Evolutionary conservation across 2,113 vertebrate species (phyloP), one percentile per base, ranked within the genome.

Genomic region (Leuciscus idus): DNA sequence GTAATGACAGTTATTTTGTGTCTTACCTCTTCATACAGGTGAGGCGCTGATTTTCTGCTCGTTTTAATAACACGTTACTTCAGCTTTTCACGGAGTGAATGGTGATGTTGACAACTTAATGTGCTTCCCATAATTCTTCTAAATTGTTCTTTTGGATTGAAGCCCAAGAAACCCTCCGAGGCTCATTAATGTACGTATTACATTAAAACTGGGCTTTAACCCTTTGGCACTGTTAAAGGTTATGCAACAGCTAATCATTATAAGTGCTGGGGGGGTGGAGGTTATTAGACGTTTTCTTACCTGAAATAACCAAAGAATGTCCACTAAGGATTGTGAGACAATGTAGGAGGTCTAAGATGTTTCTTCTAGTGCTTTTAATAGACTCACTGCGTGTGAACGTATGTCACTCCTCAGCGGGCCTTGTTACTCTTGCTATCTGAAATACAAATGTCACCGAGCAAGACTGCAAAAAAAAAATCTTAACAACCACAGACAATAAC

Each of bases 71-170:
- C 80, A 87, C 39, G 48, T 76, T 88, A 55, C 85, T 64, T 50
- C 33, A 70, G 83, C 84, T 80, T 91, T 87, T 89, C 89, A 89
- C 81, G 81, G 90, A 92, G 81, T 68, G 87, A 94, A 89, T 77
- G 61, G 64, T 62, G 89, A 91, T 92, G 92, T 92, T 93, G 92
- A 94, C 93, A 94, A 92, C 88, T 93, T 94, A 91, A 94, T 91
- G 89, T 90, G 90, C 87, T 88, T 91, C 85, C 80, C 91, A 94
- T 94, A 93, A 93, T 92, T 94, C 90, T 90, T 91, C 90, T 92
- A 93, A 94, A 94, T 94, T 91, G 91, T 92, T 86, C 88, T 94
- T 92, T 90, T 95, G 94, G 94, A 94, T 84, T 85, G 21, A 8
- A 87, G 92, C 93, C 93, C 89, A 90, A 92, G 72, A 90, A 89